Evolutionary conservation across 30 jellyfish, hydroid and myxozoan genomes (phyloP), one percentile per base, ranked within the genome.

Genomic region (Calvadosia cruxmelitensis): DNA sequence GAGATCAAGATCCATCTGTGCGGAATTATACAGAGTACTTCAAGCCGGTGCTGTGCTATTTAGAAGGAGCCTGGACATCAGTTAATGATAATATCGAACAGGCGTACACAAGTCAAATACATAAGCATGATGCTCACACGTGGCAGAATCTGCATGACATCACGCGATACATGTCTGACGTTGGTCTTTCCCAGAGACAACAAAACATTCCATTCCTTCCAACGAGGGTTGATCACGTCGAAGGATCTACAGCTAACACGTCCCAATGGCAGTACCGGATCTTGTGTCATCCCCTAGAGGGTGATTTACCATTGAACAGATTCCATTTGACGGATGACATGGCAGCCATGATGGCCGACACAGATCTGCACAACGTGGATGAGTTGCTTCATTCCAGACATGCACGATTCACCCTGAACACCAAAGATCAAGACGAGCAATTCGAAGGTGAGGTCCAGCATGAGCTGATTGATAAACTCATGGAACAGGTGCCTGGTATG

Each of bases 11-110:
- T 66, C 86, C 68, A 33, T 36, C 94, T 15, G 75, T 66, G 26
- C 73, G 96, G 3, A 94, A 86, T 61, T 86, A 86, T 67, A 68
- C 94, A n/a, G 70, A 74, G 53, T 74, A 78, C 36, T 86, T 86
- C 82, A 78, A 86, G 61, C 96, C 96, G 0, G 73, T 86, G 29
- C 79, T 86, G 20, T 86, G 96, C 57, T 86, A 86, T 78, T 53
- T 86, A 80, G 96, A 86, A 74, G 96, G 96, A 32, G 96, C 94
- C 0, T 86, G 96, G 96, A 86, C 94, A 34, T 53, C 76, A 25
- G 71, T 94, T 15, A 83, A 87, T 3, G 77, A 66, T 15, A 49
- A 78, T 1, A 63, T 86, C 12, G 94, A 86, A 20, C 94, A 86
- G 29, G 92, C 96, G 0, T 86, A 78, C 66, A 83, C 79, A 76